Base-by-base conservation (phyloP, 30 jellyfish, hydroid and myxozoan genomes). In the Turritopsis rubra region DNA sequence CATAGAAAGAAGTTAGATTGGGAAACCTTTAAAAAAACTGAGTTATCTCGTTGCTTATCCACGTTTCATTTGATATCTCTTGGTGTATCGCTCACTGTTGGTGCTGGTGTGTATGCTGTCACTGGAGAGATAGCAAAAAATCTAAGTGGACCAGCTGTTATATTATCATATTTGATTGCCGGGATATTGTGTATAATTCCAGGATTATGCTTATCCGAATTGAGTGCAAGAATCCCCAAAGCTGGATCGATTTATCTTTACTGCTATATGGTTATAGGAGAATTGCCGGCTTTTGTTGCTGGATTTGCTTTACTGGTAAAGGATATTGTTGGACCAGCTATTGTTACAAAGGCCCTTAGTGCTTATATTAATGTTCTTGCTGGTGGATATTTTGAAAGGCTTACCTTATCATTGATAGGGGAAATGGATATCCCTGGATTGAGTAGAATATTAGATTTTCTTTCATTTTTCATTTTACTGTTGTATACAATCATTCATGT, bases 221-320 rank as follows among this genome's bases (percentile, higher is more conserved):
- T 89, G 84, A 92, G 96, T 16, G 96, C 96, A 7, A 75, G 96
- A 31, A 89, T 89, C 16, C 96, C 96, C 1, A 84, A 70, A 54
- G 92, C 96, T 23, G 96, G 96, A 4, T 74, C 52, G 65, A 41
- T 41, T 3, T 41, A 41, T 13, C 60, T 41, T 41, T 41, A 41
- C 60, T 41, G 60, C 13, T 41, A 41, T 41, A 41, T 41, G 60
- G 60, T 41, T 5, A 41, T 41, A 3, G 60, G 60, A 3, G 60
- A 41, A 41, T 13, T 41, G 60, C 60, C 60, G 60, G 60, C 60
- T 41, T 41, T 41, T 41, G 13, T 41, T 41, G 60, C 13, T 41
- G 60, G 60, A 3, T 13, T 41, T 5, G 60, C 60, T 3, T 41
- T 41, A 41, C 5, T 13, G 13, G 13, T 41, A 41, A 41, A 41